phyloP scores from a whole-genome alignment of 2,113 vertebrate genomes.

The Puffinus mauretanicus region DNA sequence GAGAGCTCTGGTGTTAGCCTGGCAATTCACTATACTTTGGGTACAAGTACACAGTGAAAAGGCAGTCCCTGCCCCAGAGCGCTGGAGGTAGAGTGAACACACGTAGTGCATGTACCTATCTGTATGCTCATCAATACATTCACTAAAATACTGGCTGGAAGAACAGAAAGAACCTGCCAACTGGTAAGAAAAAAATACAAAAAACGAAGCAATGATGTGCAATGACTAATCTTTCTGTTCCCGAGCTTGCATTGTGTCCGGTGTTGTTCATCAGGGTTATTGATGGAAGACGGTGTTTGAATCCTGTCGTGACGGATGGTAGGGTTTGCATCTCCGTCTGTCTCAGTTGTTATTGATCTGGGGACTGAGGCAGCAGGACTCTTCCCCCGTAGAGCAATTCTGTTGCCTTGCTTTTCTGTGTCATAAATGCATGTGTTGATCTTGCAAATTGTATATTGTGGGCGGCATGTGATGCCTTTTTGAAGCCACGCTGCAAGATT shows the following conservation, averaged over 20 bases:
- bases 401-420: background rate
- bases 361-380: background rate
- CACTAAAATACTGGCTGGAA: background rate
- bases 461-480: background rate
- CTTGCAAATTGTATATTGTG: background rate
- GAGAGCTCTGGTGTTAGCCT: background rate
- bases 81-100: background rate
- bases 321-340: background rate
- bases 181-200: background rate
- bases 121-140: background rate
- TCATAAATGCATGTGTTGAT: background rate
- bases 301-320: background rate
- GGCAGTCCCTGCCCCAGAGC: background rate
- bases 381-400: background rate
- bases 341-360: background rate
- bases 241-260: background rate
- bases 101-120: background rate
- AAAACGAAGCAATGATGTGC: background rate
- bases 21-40: background rate
- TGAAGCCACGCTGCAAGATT: background rate
- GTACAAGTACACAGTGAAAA: background rate
- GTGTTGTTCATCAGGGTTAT: background rate
- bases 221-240: background rate
- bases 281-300: background rate
- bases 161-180: background rate